Evolutionary conservation across 2,113 vertebrate species (phyloP), one percentile per base, ranked within the genome.

Genomic region (Pterophyllum scalare): DNA sequence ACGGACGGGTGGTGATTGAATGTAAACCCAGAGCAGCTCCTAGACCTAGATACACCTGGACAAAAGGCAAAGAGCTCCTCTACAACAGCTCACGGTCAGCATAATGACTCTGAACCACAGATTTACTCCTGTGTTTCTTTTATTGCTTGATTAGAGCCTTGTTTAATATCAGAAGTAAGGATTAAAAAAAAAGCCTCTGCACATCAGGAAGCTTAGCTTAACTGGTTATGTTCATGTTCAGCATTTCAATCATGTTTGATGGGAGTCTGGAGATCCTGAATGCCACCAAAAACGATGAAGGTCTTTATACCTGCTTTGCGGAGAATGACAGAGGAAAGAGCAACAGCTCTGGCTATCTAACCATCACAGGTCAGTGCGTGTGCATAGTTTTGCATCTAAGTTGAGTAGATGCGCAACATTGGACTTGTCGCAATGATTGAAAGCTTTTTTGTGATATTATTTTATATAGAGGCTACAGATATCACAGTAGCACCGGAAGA

Each of bases 21-120:
- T 99, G 98, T 85, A 98, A 97, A 83, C 98, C 98, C 4, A 95
- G 98, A 91, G 98, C 98, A 4, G 98, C 98, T 76, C 98, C 98
- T 0, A 97, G 96, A 85, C 97, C 98, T n/a, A 97, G 95, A 38
- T 97, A 97, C 91, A 97, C 96, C 0, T 99, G 98, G 98, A 99
- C 95, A 28, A 98, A 97, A 93, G 98, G 97, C 79, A 98, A 97
- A 46, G 97, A 98, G 89, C 90, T 97, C 80, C 97, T 99, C 31
- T 96, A 91, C 64, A 99, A 99, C 91, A 96, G 94, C 14, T 97
- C 96, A 67, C 96, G 98, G 98, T 99, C 78, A 94, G 92, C 60
- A 3, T 14, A 7, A 33, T 58, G n/a, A 14, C 24, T 61, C 24
- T 4, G 12, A 15, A 31, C 6, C 2, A 38, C 19, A 46, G 2